These are phyloP conservation scores for Tipula vernalis DNA, from an alignment of 2,888 invertebrate genomes.

Conservation along the genomic window DNA sequence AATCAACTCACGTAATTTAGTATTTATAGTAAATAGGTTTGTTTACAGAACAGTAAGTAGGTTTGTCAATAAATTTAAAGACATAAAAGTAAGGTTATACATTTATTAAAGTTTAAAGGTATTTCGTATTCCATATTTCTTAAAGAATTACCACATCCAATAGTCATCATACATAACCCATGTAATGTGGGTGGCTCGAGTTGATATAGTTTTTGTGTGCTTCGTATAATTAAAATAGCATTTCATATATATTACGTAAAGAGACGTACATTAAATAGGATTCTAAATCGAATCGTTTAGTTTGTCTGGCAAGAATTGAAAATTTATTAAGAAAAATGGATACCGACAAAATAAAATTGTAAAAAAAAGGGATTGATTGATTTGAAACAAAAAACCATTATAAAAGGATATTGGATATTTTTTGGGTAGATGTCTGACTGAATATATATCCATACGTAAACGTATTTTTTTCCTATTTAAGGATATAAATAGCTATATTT, in stretches of 20 bases:
- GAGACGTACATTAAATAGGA: background rate
- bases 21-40: background rate
- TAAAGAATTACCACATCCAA: background rate
- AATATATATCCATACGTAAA: background rate
- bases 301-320: background rate
- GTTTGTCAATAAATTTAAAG: background rate
- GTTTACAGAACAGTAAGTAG: background rate
- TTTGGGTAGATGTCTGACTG: background rate
- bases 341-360: background rate
- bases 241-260: background rate
- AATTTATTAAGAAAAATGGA: background rate
- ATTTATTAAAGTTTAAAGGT: background rate
- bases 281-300: background rate
- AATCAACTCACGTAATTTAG: background rate
- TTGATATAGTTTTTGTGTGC: background rate
- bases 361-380: background rate
- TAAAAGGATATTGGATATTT: background rate
- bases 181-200: background rate
- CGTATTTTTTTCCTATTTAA: background rate
- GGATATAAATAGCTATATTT: background rate
- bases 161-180: background rate
- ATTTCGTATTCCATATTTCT: background rate
- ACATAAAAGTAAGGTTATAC: background rate
- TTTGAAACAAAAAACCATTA: background rate
- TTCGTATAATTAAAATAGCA: background rate